Evolutionary conservation across 2,888 invertebrate species (phyloP).

Genomic region (Scrobipalpa costella): DNA sequence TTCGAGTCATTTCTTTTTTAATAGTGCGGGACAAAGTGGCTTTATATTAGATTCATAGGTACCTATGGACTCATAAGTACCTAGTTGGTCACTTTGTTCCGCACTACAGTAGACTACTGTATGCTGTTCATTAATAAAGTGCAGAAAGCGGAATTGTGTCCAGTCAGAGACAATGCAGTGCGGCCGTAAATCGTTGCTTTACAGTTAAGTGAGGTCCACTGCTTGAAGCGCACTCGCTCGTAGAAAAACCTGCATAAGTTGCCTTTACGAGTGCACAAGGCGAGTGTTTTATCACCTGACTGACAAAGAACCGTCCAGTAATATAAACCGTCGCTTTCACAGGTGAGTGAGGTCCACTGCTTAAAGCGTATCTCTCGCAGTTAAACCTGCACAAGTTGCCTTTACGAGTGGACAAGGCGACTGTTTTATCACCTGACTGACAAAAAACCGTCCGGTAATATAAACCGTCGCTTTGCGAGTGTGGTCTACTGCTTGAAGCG

Average conservation of each 20-base stretch:
- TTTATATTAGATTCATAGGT: no score
- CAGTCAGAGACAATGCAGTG: background rate
- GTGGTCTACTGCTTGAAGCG: no score
- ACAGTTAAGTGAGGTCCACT: background rate
- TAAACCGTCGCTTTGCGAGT: no score
- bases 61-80: no score
- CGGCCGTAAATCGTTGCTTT: background rate
- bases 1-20: no score
- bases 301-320: background rate
- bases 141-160: background rate
- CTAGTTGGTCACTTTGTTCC: no score
- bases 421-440: constrained; percentile 12
- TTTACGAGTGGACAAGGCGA: constrained; percentile 12
- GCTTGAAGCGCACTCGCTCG: background rate
- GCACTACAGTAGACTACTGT: no score
- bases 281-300: constrained; percentile 12
- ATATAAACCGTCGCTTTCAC: no score
- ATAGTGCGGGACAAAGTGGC: no score
- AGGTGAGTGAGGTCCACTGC: no score
- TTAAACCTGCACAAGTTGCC: constrained; percentile 14
- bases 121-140: background rate
- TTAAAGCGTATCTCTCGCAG: background rate
- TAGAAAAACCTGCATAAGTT: constrained; percentile 9
- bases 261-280: constrained; percentile 11
- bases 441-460: background rate